phyloP scores from a whole-genome alignment of 2,113 vertebrate genomes.

The Kryptolebias marmoratus region DNA sequence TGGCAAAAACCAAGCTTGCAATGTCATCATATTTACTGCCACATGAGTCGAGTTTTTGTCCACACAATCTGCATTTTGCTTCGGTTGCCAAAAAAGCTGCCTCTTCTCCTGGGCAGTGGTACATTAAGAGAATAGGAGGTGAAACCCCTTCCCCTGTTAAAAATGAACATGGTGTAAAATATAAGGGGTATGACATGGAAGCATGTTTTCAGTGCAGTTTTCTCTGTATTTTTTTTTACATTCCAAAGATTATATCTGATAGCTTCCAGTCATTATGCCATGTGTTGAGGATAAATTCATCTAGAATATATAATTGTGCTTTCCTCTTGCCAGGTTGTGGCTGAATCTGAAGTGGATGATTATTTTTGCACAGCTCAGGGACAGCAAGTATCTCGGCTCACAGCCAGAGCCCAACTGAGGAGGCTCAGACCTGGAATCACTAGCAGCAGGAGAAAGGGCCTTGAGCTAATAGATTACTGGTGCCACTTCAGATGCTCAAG shows the following conservation, averaged over 20 bases:
- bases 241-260: conserved; percentile 37
- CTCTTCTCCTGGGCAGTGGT: conserved; percentile 64
- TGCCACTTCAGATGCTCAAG: conserved; percentile 73
- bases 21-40: conserved; percentile 80
- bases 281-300: conserved; percentile 42
- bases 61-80: conserved; percentile 79
- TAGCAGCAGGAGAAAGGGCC: conserved; percentile 57
- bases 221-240: conserved; percentile 27
- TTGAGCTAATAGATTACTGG: conserved; percentile 71
- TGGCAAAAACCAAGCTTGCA: conserved; percentile 77
- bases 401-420: conserved; percentile 58
- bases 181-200: conserved; percentile 25
- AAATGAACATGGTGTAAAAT: conserved; percentile 52
- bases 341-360: conserved; percentile 60
- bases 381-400: conserved; percentile 46
- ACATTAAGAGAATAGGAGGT: conserved; percentile 57
- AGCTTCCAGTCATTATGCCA: conserved; percentile 34
- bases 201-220: conserved; percentile 33
- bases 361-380: conserved; percentile 42
- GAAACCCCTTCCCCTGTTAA: conserved; percentile 65
- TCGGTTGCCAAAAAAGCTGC: conserved; percentile 62
- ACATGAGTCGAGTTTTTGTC: conserved; percentile 73
- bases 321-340: conserved; percentile 32
- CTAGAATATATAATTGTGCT: conserved; percentile 64
- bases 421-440: conserved; percentile 54